These are phyloP conservation scores for Caiman crocodilus DNA, from an alignment of 2,797 vertebrate genomes.

Conservation along the genomic window DNA sequence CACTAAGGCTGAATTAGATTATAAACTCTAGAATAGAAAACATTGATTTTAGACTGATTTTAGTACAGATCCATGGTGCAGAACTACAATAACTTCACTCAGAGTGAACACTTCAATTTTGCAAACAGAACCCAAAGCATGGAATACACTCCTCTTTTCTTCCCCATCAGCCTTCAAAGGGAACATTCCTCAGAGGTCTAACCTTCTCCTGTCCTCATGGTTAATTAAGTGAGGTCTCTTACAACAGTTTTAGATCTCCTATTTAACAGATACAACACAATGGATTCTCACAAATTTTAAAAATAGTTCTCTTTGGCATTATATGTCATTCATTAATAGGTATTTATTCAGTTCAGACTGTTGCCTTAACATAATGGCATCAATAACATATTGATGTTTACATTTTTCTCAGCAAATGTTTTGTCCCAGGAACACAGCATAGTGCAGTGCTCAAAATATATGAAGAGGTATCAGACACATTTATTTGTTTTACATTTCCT, in stretches of 20 bases:
- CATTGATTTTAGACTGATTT: neutral
- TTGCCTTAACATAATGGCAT: neutral
- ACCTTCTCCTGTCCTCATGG: neutral
- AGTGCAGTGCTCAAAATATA: neutral
- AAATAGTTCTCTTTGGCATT: neutral
- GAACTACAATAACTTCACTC: neutral
- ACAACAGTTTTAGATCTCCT: neutral
- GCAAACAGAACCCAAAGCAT: neutral
- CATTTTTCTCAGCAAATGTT: neutral
- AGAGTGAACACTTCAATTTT: neutral
- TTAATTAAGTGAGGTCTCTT: neutral
- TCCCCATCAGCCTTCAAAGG: neutral
- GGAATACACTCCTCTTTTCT: neutral
- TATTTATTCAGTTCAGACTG: conserved; percentile 8
- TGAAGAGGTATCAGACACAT: neutral
- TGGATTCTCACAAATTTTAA: neutral
- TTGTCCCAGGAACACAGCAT: neutral
- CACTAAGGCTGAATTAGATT: neutral
- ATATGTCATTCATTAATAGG: neutral
- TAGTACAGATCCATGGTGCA: neutral
- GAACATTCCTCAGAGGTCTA: neutral
- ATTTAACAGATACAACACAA: neutral
- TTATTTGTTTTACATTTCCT: neutral
- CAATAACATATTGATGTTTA: neutral
- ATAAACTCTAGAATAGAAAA: neutral